Base-by-base conservation (phyloP, 2,888 invertebrate species). In the Catocala nupta region DNA sequence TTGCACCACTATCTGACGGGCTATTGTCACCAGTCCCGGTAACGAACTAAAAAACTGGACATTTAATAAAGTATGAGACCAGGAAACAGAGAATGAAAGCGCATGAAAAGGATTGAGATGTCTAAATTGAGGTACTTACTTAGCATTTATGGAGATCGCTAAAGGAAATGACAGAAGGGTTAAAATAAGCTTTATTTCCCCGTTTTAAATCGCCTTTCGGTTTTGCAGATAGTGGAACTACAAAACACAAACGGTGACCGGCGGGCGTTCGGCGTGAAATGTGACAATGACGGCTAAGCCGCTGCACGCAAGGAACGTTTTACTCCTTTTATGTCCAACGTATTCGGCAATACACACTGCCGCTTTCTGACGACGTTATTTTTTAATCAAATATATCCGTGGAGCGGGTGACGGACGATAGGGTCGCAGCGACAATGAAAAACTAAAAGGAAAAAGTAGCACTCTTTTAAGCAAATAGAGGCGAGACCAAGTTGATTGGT, bases 301-400 rank as follows among this genome's bases (percentile, higher is more conserved):
- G 83, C 84, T 82, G 75, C 79, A 63, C 73, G 82, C 82, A 87
- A 88, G 86, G 81, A 83, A 74, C 73, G 81, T 92, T 92, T 92
- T 94, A 85, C 88, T 91, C 90, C 87, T 91, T 92, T 93, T 93
- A 78, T 81, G 77, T 75, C 81, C 82, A 82, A 83, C 85, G 78
- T 80, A 80, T 79, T 85, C 88, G 83, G 83, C 86, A 77, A 77
- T 71, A 82, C 78, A 81, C 81, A 86, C 86, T 75, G 83, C 85
- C 90, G 90, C 86, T 90, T 93, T 93, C 94, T 93, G 94, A 93
- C 93, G 94, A 94, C 94, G 93, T 94, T 94, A 94, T 94, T 94
- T 94, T 94, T 94, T 94, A 94, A 94, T 94, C 94, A 94, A 94
- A 94, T 94, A 94, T 94, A 94, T 94, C 94, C 94, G 85, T 87